Evolutionary conservation across 2,113 vertebrate genomes (phyloP).

Genomic region (Prolemur simus): DNA sequence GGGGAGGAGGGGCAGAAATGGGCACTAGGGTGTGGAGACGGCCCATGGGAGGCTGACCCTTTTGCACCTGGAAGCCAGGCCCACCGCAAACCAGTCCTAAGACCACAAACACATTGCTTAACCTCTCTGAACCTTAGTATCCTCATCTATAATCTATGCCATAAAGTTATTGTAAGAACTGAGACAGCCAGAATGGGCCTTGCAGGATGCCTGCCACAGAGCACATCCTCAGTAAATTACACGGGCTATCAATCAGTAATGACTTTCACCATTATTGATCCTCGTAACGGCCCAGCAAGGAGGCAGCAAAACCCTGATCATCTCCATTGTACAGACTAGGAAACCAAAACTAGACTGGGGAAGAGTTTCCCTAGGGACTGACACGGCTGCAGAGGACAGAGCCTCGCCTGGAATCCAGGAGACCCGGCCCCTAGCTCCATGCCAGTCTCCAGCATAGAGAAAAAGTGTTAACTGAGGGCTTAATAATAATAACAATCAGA

Average conservation of each 20-base stretch:
- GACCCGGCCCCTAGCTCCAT: background rate
- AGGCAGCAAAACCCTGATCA: background rate
- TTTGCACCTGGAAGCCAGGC: background rate
- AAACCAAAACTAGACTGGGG: background rate
- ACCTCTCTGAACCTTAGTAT: background rate
- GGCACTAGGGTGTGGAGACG: background rate
- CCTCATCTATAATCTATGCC: background rate
- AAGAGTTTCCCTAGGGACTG: background rate
- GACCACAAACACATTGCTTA: background rate
- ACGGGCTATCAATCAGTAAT: fast-evolving
- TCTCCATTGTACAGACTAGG: background rate
- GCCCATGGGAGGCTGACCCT: background rate
- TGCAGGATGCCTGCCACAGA: background rate
- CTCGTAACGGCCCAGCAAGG: background rate
- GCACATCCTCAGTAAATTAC: fast-evolving
- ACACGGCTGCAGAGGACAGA: background rate
- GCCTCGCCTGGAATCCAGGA: background rate
- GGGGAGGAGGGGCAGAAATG: background rate
- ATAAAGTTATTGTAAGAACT: background rate
- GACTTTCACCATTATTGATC: fast-evolving
- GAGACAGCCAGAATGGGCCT: background rate
- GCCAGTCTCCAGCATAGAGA: background rate
- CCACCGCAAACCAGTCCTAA: background rate
- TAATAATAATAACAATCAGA: background rate
- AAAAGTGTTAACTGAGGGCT: background rate